These are phyloP conservation scores for Takifugu bimaculatus DNA, from an alignment of 2,113 vertebrate species.

Conservation along the genomic window DNA sequence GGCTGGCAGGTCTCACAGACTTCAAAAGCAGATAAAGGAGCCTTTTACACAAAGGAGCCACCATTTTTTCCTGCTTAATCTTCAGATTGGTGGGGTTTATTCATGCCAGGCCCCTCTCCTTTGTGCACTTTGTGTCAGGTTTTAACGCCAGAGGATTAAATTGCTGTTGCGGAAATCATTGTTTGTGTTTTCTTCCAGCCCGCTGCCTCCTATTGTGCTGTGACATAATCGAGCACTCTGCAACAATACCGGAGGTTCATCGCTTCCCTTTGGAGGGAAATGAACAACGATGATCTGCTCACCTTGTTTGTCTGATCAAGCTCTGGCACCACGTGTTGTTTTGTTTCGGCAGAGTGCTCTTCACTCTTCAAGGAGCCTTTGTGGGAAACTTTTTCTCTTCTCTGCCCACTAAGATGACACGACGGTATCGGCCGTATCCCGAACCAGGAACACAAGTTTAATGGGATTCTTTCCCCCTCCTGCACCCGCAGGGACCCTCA, in stretches of 20 bases:
- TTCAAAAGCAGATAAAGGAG: constrained; percentile 71
- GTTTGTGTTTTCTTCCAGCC: constrained; percentile 63
- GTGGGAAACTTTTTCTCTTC: constrained; percentile 1
- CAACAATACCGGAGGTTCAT: constrained; percentile 54
- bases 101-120: constrained; percentile 52
- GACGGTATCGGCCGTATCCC: neutral
- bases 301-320: constrained; percentile 42
- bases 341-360: constrained; percentile 51
- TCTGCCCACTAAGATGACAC: neutral
- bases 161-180: constrained; percentile 68
- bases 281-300: constrained; percentile 46
- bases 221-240: constrained; percentile 46
- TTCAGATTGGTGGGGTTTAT: constrained; percentile 57
- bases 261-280: constrained; percentile 35
- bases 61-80: constrained; percentile 61
- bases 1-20: constrained; percentile 67
- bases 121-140: constrained; percentile 65
- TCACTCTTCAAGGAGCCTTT: constrained; percentile 32
- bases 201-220: constrained; percentile 49
- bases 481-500: constrained; percentile 18
- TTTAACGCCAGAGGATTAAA: constrained; percentile 66
- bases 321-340: constrained; percentile 44
- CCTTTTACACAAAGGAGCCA: constrained; percentile 60
- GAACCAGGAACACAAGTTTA: neutral
- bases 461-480: constrained; percentile 3